These are phyloP conservation scores for Cheilosia scutellata DNA, from an alignment of 2,888 invertebrate genomes.

Conservation along the genomic window DNA sequence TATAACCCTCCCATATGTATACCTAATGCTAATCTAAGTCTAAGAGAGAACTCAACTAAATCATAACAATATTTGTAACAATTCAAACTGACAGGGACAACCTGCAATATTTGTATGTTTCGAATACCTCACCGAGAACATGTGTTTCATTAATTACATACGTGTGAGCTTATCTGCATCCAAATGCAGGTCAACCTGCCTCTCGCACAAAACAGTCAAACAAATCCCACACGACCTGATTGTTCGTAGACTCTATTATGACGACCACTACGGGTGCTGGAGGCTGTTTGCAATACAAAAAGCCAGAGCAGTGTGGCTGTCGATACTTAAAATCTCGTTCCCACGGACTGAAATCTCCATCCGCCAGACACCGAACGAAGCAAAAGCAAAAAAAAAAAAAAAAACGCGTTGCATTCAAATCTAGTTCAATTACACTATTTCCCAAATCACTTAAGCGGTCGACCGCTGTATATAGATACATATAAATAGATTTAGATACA, in stretches of 20 bases:
- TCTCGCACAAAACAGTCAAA: conserved; percentile 28
- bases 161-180: conserved; percentile 58
- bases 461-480: conserved; percentile 21
- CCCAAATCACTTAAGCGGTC: conserved; percentile 69
- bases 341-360: conserved; percentile 58
- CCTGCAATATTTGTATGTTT: background rate
- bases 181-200: conserved; percentile 67
- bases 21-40: background rate
- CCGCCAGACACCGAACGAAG: conserved; percentile 6
- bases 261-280: conserved; percentile 19
- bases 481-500: conserved; percentile 27
- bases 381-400: conserved; percentile 1
- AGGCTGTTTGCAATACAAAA: conserved; percentile 6
- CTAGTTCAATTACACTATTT: conserved; percentile 69
- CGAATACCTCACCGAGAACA: conserved; percentile 29
- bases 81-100: conserved; percentile 6
- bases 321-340: conserved; percentile 64
- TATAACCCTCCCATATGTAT: conserved; percentile 17
- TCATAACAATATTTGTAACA: conserved; percentile 54
- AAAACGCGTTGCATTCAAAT: conserved; percentile 62
- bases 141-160: conserved; percentile 65
- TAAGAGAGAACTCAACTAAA: conserved; percentile 32
- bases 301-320: conserved; percentile 43
- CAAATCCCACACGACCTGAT: conserved; percentile 65
- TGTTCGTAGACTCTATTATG: conserved; percentile 48